Percentiles rank a stretch among this genome's conserved stretches.
Evolutionary conservation across 2,113 vertebrate genomes (phyloP).

Genomic region (Donacobius atricapilla): DNA sequence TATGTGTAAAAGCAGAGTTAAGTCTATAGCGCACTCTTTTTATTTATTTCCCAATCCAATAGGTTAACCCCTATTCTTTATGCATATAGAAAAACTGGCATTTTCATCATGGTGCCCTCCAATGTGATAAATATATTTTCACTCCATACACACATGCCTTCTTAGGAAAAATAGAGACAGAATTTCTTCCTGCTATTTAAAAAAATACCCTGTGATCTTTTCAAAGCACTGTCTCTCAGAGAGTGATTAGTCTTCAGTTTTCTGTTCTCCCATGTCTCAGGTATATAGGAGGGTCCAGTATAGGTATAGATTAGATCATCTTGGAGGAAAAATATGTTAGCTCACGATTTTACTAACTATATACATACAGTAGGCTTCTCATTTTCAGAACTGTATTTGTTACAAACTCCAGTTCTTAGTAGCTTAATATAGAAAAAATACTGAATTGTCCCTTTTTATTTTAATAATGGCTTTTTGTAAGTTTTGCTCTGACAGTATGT

Average conservation of each 20-base stretch:
- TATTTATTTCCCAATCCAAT: background rate
- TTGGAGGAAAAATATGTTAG: background rate
- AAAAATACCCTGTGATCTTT: background rate
- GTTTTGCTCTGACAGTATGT: background rate
- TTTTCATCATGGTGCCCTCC: background rate
- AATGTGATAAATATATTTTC: background rate
- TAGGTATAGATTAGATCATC: background rate
- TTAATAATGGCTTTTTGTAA: background rate
- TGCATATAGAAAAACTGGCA: background rate
- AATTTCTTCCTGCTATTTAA: background rate
- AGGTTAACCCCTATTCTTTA: background rate
- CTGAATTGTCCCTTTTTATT: background rate
- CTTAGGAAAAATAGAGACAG: background rate
- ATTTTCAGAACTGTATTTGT: background rate
- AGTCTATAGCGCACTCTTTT: background rate
- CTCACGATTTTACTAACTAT: background rate
- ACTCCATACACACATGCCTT: background rate
- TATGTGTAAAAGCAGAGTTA: background rate
- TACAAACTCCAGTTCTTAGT: background rate
- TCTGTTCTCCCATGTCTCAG: background rate
- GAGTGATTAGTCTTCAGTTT: background rate
- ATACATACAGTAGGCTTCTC: background rate
- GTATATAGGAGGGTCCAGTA: background rate
- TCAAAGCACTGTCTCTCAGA: background rate
- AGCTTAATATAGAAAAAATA: background rate